Base-by-base conservation (phyloP, 2,888 invertebrate genomes). In the Scaptomyza flava region DNA sequence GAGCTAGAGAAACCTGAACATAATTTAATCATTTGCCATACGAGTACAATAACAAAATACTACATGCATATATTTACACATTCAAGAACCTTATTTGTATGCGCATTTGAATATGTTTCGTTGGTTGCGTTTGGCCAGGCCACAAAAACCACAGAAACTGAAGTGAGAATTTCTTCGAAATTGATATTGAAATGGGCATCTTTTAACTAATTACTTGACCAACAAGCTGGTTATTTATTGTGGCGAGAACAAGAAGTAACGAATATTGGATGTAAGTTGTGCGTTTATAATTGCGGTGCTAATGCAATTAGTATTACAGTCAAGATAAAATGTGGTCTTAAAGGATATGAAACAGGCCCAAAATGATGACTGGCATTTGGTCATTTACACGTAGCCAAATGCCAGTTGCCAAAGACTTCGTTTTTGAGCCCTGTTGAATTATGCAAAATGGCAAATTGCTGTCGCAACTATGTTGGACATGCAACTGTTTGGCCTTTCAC, bases 361-460 rank as follows among this genome's bases (percentile, higher is more conserved):
- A 30, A 31, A 30, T 4, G 41, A 17, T 41, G 9, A 27, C 33
- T 8, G 30, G 9, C 58, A 50, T 34, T 14, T 34, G 43, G 41
- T 45, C 56, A 57, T 48, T 68, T 47, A 50, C 69, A 62, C 50
- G 41, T 54, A 48, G 27, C 17, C 53, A 50, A 51, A 60, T 61
- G 50, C 8, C 74, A 46, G 66, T 45, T 53, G 27, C 3, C 33
- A 34, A 34, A 14, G 50, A 43, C 48, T 30, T 48, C 48, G 38
- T 17, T 38, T 38, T 36, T 48, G 27, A 30, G 46, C 31, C 38
- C 54, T 38, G 41, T 17, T 82, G 69, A 87, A 82, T 82, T 71
- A 82, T 87, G 79, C 79, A 81, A 73, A 76, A 31, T 60, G 79
- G 53, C 52, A 69, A 79, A 82, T 69, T 70, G 81, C 72, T 81